Conservation (phyloP, 92 coral and sea anemone genomes). For the Palythoa grandiflora region DNA sequence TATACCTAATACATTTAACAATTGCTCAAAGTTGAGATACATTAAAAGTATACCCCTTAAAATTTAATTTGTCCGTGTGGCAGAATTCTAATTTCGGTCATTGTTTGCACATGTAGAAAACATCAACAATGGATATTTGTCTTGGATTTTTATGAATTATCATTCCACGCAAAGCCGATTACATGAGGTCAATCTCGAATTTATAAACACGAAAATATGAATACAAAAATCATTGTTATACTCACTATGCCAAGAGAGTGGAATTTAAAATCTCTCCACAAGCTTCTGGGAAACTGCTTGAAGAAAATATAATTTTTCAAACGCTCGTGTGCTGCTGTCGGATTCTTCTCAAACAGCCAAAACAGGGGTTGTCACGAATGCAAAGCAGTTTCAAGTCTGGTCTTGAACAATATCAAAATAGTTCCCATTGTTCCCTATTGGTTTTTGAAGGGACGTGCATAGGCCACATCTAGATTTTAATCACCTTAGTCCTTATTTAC, state of each 20-base stretch:
- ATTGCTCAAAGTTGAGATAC: no score
- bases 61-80: not conserved
- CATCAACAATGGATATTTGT: not conserved
- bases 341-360: not conserved
- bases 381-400: not conserved
- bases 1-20: no score
- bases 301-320: no score
- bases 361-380: not conserved
- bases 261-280: no score
- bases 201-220: no score
- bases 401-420: constrained; percentile 4
- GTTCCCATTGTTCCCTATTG: not conserved
- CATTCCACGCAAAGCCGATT: no score
- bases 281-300: no score
- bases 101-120: not conserved
- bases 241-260: no score
- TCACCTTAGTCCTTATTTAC: no score
- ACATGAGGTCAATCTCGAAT: no score
- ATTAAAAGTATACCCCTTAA: no score
- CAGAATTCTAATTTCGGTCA: not conserved
- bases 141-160: not conserved
- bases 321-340: not conserved
- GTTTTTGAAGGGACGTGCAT: not conserved
- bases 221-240: no score
- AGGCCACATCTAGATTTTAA: not conserved